Percentiles rank a stretch among this genome's conserved stretches.
Evolutionary conservation across 2,113 vertebrate genomes (phyloP).

Genomic region (Gavia stellata): DNA sequence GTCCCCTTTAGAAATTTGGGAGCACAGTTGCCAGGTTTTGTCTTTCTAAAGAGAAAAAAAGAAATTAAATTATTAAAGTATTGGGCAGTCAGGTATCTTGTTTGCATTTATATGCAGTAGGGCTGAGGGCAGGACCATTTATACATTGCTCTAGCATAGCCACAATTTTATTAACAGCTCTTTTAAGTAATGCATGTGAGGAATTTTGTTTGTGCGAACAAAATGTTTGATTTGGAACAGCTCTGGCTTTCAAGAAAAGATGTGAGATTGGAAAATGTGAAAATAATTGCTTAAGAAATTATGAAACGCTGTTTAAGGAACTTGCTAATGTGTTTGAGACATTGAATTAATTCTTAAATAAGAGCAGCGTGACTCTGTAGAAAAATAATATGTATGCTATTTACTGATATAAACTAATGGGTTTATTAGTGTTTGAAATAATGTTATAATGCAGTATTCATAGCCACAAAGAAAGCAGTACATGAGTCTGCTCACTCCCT

Average conservation of each 20-base stretch:
- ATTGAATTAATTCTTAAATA: conserved; percentile 47
- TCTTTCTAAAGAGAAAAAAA: neutral
- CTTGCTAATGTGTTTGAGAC: conserved; percentile 58
- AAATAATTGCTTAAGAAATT: conserved; percentile 61
- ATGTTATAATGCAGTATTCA: neutral
- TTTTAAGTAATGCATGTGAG: neutral
- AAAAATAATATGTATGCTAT: neutral
- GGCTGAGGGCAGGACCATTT: neutral
- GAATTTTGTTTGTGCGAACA: conserved; percentile 2
- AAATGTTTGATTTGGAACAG: conserved; percentile 35
- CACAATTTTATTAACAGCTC: neutral
- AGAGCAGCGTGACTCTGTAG: neutral
- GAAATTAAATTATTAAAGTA: no score
- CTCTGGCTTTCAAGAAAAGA: neutral
- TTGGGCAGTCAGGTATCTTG: neutral
- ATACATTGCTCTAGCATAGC: neutral
- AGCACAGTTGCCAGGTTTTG: neutral
- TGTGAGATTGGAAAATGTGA: conserved; percentile 45
- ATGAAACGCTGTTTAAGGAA: conserved; percentile 54
- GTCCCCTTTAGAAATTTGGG: neutral
- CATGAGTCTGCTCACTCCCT: neutral
- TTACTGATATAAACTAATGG: conserved; percentile 43
- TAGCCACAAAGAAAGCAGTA: neutral
- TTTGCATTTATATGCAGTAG: neutral
- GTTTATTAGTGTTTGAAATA: conserved; percentile 45